Percentiles rank a stretch among this genome's conserved stretches.
Conservation (phyloP, 2,113 vertebrate species). For the Dasyprocta punctata region DNA sequence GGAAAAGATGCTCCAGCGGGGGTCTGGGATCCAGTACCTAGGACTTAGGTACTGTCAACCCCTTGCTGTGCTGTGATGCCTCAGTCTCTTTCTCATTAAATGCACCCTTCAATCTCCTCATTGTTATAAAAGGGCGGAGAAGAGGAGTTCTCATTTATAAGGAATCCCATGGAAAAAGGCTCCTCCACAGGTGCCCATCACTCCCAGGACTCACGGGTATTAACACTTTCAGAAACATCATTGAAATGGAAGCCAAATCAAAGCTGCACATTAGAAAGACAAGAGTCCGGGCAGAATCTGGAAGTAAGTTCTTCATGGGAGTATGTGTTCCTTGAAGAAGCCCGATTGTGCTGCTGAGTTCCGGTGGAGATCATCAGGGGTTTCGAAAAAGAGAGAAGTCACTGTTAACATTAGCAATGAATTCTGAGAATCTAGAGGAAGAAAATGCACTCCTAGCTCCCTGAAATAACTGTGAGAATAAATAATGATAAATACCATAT, state of each 20-base stretch:
- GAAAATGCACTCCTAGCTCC: not conserved
- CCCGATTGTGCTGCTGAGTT: not conserved
- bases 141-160: not conserved
- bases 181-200: not conserved
- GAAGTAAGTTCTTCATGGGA: not conserved
- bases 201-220: not conserved
- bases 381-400: slow-evolving; percentile 51
- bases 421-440: not conserved
- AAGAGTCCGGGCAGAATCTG: not conserved
- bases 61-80: not conserved
- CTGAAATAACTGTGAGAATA: slow-evolving; percentile 50
- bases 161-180: not conserved
- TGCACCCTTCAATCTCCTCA: not conserved
- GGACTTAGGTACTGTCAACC: not conserved
- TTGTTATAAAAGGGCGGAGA: slow-evolving; percentile 9
- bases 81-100: not conserved
- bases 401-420: slow-evolving; percentile 6
- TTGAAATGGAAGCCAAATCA: slow-evolving; percentile 27
- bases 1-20: not conserved
- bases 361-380: not conserved
- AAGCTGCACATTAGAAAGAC: not conserved
- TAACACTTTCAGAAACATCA: not conserved
- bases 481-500: slow-evolving; percentile 61
- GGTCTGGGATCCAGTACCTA: not conserved
- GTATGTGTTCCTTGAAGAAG: not conserved